Percentiles rank a stretch among this genome's conserved stretches.
Evolutionary conservation across 2,113 vertebrate species (phyloP).

Genomic region (Protobothrops mucrosquamatus): DNA sequence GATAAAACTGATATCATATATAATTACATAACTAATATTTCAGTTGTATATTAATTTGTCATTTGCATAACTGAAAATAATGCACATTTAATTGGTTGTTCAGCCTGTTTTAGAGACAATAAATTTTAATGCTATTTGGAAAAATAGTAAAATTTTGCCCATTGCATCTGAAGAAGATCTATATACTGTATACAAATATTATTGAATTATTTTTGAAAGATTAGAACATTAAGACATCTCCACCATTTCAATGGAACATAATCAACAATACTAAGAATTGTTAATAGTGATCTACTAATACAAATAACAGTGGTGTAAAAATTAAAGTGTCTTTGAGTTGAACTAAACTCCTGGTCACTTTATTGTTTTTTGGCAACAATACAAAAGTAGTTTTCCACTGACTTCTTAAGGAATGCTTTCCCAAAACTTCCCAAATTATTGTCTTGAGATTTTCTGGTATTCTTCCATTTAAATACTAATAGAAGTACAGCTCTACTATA

Average conservation of each 20-base stretch:
- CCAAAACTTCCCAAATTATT: background rate
- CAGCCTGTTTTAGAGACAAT: background rate
- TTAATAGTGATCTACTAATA: background rate
- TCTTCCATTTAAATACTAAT: background rate
- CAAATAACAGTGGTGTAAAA: background rate
- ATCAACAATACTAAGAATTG: background rate
- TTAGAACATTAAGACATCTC: background rate
- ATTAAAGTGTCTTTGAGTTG: background rate
- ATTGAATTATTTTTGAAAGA: background rate
- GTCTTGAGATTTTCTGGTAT: background rate
- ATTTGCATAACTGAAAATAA: background rate
- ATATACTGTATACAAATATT: background rate
- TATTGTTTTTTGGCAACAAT: background rate
- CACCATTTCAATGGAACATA: background rate
- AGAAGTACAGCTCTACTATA: background rate
- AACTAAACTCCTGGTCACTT: background rate
- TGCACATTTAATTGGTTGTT: background rate
- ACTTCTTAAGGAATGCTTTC: background rate
- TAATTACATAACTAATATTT: background rate
- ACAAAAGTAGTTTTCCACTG: background rate
- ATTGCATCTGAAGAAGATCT: background rate
- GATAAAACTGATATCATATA: background rate
- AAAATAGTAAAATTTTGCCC: background rate
- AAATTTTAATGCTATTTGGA: background rate
- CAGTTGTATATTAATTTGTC: background rate